Percentiles rank a stretch among this genome's conserved stretches.
Conservation (phyloP, 2,888 invertebrate species). For the Acronicta alni region DNA sequence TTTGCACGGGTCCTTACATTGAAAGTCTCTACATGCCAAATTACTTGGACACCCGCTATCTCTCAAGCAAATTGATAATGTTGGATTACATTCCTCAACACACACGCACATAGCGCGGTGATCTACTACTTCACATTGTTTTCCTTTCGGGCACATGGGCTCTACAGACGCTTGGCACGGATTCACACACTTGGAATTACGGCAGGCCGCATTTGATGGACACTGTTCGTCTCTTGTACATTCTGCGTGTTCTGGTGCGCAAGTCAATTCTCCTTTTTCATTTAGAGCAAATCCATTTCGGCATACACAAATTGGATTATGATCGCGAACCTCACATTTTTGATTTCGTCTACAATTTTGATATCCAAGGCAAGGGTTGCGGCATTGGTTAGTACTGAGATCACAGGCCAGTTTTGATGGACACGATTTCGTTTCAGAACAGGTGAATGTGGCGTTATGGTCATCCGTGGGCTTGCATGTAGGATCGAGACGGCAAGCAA, state of each 20-base stretch:
- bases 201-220: constrained; percentile 95
- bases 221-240: constrained; percentile 95
- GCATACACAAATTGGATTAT: constrained; percentile 96
- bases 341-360: constrained; percentile 94
- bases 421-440: constrained; percentile 92
- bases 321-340: constrained; percentile 96
- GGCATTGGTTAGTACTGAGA: constrained; percentile 91
- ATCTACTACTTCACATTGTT: constrained; percentile 96
- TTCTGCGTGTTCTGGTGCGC: constrained; percentile 94
- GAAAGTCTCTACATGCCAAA: constrained; percentile 95
- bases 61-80: constrained; percentile 95
- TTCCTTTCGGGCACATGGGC: constrained; percentile 93
- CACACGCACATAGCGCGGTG: constrained; percentile 96
- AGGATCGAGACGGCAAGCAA: constrained; percentile 94
- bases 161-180: constrained; percentile 93
- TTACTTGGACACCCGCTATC: constrained; percentile 96
- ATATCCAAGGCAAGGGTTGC: constrained; percentile 93
- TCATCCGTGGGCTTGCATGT: constrained; percentile 92
- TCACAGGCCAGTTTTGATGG: constrained; percentile 93
- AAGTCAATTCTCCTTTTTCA: constrained; percentile 95
- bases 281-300: constrained; percentile 96
- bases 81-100: constrained; percentile 95
- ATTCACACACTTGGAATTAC: constrained; percentile 95
- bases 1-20: constrained; percentile 97
- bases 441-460: constrained; percentile 90